Percentiles rank a stretch among this genome's conserved stretches.
phyloP scores from a whole-genome alignment of 2,113 vertebrate genomes.

The Glaucidium brasilianum region DNA sequence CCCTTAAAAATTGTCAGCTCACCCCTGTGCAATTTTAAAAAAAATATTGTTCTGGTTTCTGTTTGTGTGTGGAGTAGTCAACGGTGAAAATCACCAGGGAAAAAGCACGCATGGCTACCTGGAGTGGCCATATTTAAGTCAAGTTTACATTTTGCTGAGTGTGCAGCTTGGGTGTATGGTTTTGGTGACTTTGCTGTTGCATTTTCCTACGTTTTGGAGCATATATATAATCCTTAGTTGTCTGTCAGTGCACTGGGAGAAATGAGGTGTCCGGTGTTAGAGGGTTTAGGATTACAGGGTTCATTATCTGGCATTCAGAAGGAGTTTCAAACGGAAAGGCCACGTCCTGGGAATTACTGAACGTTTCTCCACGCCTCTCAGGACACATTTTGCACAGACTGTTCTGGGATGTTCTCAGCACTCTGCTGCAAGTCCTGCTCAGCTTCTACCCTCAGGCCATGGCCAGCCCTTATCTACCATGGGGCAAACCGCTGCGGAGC shows the following conservation, averaged over 20 bases:
- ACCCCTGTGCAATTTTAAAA: background rate
- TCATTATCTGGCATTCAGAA: background rate
- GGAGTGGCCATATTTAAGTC: no score
- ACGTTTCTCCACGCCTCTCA: background rate
- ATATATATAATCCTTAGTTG: rapidly evolving
- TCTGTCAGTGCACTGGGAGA: background rate
- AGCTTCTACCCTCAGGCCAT: background rate
- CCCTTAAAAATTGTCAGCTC: background rate
- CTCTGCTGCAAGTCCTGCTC: background rate
- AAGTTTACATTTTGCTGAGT: background rate
- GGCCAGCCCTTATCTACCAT: background rate
- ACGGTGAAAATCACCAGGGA: rapidly evolving
- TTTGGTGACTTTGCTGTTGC: background rate
- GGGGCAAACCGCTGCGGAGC: background rate
- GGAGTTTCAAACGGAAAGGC: background rate
- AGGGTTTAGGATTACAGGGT: background rate
- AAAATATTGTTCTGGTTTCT: background rate
- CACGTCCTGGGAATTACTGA: background rate
- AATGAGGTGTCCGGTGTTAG: background rate
- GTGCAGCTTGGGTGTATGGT: background rate
- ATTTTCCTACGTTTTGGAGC: rapidly evolving
- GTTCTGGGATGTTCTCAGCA: background rate
- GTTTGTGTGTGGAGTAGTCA: background rate
- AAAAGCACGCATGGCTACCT: background rate
- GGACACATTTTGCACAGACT: background rate